Conservation (phyloP, 2,888 invertebrate species). For the Dysmachus trigonus region DNA sequence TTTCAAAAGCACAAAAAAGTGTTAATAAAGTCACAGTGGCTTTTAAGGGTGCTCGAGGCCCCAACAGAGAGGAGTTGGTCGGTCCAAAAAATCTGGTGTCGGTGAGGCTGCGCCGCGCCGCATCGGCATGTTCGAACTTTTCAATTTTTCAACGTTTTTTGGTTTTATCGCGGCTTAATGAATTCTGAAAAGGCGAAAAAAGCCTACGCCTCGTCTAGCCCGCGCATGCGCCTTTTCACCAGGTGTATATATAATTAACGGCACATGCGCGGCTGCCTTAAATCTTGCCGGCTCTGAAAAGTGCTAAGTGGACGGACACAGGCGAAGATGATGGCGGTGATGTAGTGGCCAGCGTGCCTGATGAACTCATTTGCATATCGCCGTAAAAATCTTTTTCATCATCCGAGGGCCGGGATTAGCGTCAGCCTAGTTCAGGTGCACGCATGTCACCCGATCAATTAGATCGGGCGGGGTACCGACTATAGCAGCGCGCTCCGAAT, state of each 20-base stretch:
- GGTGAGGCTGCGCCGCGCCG: background rate
- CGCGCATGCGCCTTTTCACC: background rate
- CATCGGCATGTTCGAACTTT: background rate
- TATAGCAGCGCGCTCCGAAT: background rate
- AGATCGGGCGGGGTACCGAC: background rate
- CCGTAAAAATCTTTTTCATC: constrained; percentile 40
- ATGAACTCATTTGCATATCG: constrained; percentile 42
- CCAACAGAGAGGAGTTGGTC: background rate
- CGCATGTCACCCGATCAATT: constrained; percentile 37
- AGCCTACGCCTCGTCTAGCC: background rate
- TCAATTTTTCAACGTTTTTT: background rate
- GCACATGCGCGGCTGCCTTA: constrained; percentile 22
- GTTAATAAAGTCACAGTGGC: constrained; percentile 33
- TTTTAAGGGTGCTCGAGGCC: constrained; percentile 6
- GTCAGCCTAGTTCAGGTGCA: constrained; percentile 26
- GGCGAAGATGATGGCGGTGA: background rate
- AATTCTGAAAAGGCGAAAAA: constrained; percentile 25
- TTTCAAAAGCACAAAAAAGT: constrained; percentile 27
- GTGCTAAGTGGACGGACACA: constrained; percentile 10
- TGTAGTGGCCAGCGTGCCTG: background rate
- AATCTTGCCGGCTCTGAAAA: background rate
- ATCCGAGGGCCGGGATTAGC: constrained; percentile 36
- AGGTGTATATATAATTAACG: constrained; percentile 22
- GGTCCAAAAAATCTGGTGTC: background rate
- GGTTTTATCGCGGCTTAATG: background rate